Evolutionary conservation across 2,113 vertebrate species (phyloP), one percentile per base, ranked within the genome.

Genomic region (Syrmaticus mikado): DNA sequence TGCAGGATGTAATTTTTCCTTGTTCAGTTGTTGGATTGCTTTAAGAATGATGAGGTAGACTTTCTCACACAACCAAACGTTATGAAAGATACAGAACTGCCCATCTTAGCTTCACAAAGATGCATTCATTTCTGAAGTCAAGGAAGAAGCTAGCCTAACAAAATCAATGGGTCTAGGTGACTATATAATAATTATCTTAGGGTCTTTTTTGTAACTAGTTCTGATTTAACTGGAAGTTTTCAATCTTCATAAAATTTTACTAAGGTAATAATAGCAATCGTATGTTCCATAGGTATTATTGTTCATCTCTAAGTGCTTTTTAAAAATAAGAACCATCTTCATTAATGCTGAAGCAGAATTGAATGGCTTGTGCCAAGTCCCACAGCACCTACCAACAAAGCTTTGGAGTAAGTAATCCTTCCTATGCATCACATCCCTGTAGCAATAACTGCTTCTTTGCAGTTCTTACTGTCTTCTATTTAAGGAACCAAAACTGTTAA

Each of bases 191-290:
- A 9, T 77, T 78, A 78, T 60, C 34, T 53, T 70, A 74, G 61
- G 36, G 15, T 38, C 48, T 82, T 76, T 72, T 24, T 71, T 75
- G 11, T 19, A 81, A 61, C 48, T 86, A 68, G 75, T 84, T 70
- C 9, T 66, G 57, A 70, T 91, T 74, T 67, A 4, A 41, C 38
- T 83, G 55, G 68, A 57, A 11, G 80, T 87, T 64, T 93, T 88
- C 38, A 93, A 71, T 71, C 36, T 93, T 93, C 58, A 71, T 96
- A 55, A 93, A 94, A 96, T 28, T 55, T 80, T 87, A 30, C 85
- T 60, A 85, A 94, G 82, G 64, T 91, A 93, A 73, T 92, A 93
- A 81, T 36, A 88, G 52, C 28, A 75, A 36, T 94, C 28, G 8
- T 77, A 50, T n/a, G 18, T 88, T 94, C 41, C 72, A 68, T 18